Evolutionary conservation across 2,797 vertebrate species (phyloP).

Genomic region (Dendrocincla fuliginosa): DNA sequence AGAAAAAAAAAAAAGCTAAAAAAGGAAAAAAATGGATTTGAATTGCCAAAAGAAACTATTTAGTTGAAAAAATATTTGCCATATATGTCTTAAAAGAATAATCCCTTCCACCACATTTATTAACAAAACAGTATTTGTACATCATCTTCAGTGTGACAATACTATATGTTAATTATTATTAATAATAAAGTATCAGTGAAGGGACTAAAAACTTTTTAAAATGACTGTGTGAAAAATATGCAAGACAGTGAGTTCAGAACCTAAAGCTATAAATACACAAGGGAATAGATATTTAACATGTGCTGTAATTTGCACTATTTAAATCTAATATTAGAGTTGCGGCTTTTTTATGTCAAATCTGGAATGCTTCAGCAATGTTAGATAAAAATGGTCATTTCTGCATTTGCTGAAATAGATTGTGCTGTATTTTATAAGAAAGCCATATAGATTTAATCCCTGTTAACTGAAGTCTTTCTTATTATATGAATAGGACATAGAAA

Average conservation of each 20-base stretch:
- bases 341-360: conserved; percentile 61
- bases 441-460: neutral
- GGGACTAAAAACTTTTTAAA: neutral
- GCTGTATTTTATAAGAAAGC: neutral
- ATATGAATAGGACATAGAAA: neutral
- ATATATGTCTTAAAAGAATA: neutral
- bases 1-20: neutral
- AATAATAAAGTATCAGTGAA: neutral
- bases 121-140: neutral
- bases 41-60: neutral
- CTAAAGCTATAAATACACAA: conserved; percentile 60
- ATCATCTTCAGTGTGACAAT: neutral
- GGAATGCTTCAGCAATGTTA: conserved; percentile 12
- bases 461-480: neutral
- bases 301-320: conserved; percentile 68
- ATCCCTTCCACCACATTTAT: neutral
- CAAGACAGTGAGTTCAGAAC: conserved; percentile 45
- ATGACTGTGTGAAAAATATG: conserved; percentile 17
- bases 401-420: conserved; percentile 34
- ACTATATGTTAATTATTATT: neutral
- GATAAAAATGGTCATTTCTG: conserved; percentile 56
- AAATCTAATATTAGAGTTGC: conserved; percentile 68
- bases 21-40: neutral
- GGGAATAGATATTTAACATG: conserved; percentile 62
- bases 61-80: neutral